Evolutionary conservation across 2,888 invertebrate genomes (phyloP).

Genomic region (Tetropium fuscum): DNA sequence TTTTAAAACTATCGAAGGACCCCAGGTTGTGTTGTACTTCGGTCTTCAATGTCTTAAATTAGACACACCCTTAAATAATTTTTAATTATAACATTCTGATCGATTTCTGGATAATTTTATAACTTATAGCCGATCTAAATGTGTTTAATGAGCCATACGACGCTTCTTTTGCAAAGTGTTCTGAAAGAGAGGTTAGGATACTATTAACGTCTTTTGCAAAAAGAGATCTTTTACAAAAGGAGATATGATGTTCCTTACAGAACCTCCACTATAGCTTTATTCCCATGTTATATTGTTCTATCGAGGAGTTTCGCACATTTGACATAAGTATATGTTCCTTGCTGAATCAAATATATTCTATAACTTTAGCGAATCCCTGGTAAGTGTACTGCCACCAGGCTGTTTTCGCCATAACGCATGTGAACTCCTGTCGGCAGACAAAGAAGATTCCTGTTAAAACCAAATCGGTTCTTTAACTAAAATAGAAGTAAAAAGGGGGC

Average conservation of each 20-base stretch:
- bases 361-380: slow-evolving; percentile 8
- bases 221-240: no score
- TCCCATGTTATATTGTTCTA: slow-evolving; percentile 10
- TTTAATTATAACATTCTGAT: not conserved
- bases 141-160: slow-evolving; percentile 5
- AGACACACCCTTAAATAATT: slow-evolving; percentile 7
- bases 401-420: slow-evolving; percentile 8
- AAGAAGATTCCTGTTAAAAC: not conserved
- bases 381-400: slow-evolving; percentile 14
- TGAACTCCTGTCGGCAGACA: slow-evolving; percentile 9
- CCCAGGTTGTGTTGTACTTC: slow-evolving; percentile 11
- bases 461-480: slow-evolving; percentile 10
- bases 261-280: slow-evolving; percentile 6
- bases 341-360: not conserved
- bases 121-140: not conserved
- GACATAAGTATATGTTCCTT: not conserved
- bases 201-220: not conserved
- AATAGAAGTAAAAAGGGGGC: not conserved
- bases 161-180: slow-evolving; percentile 4
- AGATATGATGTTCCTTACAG: slow-evolving; percentile 6
- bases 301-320: slow-evolving; percentile 6
- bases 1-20: slow-evolving; percentile 5
- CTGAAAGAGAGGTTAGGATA: not conserved
- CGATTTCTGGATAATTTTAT: not conserved
- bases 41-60: not conserved